Conservation (phyloP, 2,888 invertebrate genomes). For the Aradus depressus region DNA sequence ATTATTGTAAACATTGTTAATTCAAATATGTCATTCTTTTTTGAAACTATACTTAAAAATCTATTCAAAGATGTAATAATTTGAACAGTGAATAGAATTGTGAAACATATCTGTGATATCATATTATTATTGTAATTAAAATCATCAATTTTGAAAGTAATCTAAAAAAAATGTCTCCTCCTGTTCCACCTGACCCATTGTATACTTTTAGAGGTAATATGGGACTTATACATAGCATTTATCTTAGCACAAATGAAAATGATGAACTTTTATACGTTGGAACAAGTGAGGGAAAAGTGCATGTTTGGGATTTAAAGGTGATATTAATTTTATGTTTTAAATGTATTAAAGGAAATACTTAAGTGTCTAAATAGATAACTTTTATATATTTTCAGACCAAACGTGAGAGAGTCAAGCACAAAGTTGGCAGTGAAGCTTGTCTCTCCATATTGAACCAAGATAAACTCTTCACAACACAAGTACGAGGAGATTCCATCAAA, state of each 20-base stretch:
- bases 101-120: too few species aligned
- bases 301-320: slow-evolving; percentile 71
- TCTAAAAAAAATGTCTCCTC: too few species aligned
- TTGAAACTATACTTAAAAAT: too few species aligned
- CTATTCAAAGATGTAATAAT: too few species aligned
- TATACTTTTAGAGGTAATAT: slow-evolving; percentile 61
- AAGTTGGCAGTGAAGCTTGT: slow-evolving; percentile 52
- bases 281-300: slow-evolving; percentile 59
- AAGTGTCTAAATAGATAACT: neutral
- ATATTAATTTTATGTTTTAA: slow-evolving; percentile 23
- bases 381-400: slow-evolving; percentile 49
- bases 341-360: neutral
- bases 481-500: slow-evolving; percentile 59
- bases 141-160: too few species aligned
- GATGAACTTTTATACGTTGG: slow-evolving; percentile 55
- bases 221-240: slow-evolving; percentile 58
- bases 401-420: slow-evolving; percentile 53
- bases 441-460: slow-evolving; percentile 48
- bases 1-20: too few species aligned
- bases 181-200: slow-evolving; percentile 69
- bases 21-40: too few species aligned
- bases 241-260: slow-evolving; percentile 41
- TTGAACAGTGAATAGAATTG: too few species aligned
- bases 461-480: slow-evolving; percentile 56
- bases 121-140: too few species aligned